A percentile compares a stretch with the other conserved stretches of the same genome.
Evolutionary conservation across 2,797 vertebrate species (phyloP).

Genomic region (Bovichtus diacanthus): DNA sequence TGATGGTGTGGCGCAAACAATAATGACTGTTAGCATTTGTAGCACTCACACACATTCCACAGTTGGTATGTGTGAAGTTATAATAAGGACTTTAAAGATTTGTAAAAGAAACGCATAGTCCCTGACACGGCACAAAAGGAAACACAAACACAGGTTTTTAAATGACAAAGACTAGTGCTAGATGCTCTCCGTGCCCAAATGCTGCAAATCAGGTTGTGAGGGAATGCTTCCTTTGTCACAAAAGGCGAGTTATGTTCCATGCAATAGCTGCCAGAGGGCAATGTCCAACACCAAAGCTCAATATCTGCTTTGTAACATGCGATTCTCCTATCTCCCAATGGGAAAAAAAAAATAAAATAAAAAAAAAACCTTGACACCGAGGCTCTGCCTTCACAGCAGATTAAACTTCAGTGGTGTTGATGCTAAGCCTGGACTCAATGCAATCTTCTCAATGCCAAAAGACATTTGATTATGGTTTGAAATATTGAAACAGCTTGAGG

Average conservation of each 20-base stretch:
- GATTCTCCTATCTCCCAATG: conserved; percentile 47
- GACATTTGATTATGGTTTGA: conserved; percentile 65
- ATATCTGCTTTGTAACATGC: conserved; percentile 49
- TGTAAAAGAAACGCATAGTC: conserved; percentile 14
- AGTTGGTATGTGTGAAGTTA: not conserved
- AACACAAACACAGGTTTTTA: conserved; percentile 32
- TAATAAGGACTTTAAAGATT: not conserved
- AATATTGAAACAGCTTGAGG: conserved; percentile 66
- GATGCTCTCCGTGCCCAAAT: conserved; percentile 24
- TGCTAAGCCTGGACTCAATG: conserved; percentile 54
- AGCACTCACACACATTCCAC: not conserved
- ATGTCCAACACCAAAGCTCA: conserved; percentile 40
- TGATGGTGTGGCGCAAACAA: conserved; percentile 6
- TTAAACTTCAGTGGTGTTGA: conserved; percentile 64
- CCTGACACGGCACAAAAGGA: conserved; percentile 16
- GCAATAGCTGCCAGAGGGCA: conserved; percentile 54
- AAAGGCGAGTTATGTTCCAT: conserved; percentile 38
- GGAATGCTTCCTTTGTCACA: conserved; percentile 42
- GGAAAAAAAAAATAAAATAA: too few relatives aligned
- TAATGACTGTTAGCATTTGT: not conserved
- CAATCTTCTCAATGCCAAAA: conserved; percentile 66
- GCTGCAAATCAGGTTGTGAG: conserved; percentile 42
- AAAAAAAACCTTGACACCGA: conserved; percentile 24
- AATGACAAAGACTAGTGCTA: conserved; percentile 34
- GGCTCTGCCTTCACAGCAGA: conserved; percentile 57